Base-by-base conservation (phyloP, 35 echinoderm and acorn worm genomes). In the Chiridota heheva region DNA sequence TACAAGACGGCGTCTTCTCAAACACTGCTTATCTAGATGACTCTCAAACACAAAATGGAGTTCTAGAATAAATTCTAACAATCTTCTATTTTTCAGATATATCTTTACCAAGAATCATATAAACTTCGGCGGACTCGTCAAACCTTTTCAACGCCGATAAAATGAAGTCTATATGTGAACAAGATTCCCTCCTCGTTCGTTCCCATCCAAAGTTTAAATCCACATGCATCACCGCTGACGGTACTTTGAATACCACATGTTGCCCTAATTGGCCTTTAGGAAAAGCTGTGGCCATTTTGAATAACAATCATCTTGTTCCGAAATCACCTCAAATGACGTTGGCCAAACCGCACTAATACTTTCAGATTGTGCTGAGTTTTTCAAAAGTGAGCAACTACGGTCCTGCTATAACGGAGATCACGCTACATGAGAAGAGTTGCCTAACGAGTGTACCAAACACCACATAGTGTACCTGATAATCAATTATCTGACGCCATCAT, bases 211-310 rank as follows among this genome's bases (percentile, higher is more conserved):
- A n/a, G 7, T 95, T 89, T 76, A 40, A 27, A 43, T 61, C 36
- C 26, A 4, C 18, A 0, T 88, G 78, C n/a, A 15, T 58, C 1
- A 55, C 40, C 6, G 40, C 46, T 48, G 8, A 69, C 0, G 24
- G n/a, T 5, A 37, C 13, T 3, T 40, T 18, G 7, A 53, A 22
- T 53, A 39, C 53, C 1, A 39, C 2, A 44, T 83, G 72, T 24
- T 91, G 88, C 69, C 85, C 73, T n/a, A 88, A 70, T 44, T 91
- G 85, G 89, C 91, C 95, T 18, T 29, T 98, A 2, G 95, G 95
- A 68, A 66, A 88, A n/a, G 42, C 86, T 29, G 58, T 89, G 22
- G 89, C 95, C 29, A 60, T 91, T 10, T 38, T 98, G 6, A 81
- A 58, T 53, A 84, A 84, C 41, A 98, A 70, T 38, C 67, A 12